Evolutionary conservation across 2,113 vertebrate species (phyloP), one percentile per base, ranked within the genome.

Genomic region (Phaethon lepturus): DNA sequence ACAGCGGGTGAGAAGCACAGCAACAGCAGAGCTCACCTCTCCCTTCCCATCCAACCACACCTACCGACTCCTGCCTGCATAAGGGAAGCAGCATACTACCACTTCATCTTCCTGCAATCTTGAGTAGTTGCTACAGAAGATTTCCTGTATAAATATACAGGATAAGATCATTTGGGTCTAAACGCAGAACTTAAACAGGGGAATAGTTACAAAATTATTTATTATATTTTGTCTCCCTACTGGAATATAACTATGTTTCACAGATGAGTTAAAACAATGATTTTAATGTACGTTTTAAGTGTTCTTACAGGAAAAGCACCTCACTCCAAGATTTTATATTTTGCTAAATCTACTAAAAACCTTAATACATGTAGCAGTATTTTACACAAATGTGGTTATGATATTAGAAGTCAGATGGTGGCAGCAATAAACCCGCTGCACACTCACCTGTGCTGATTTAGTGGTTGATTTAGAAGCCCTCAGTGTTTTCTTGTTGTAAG

Each of bases 401-500:
- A 24, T 13, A 42, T 56, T 38, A 72, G 17, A 73, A 84, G 88
- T 88, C 66, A 94, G 91, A 38, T 11, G 31, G 42, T 47, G 71
- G 62, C 71, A 86, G 80, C 18, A 95, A 68, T 49, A 95, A 95
- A 68, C 44, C 42, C 23, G 49, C 18, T 50, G 45, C 58, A 45
- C 13, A 97, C 98, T 97, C 96, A 99, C 99, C 98, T 99, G 98
- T 97, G 98, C 98, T 97, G 98, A 98, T 97, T 99, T 99, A 98
- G 98, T 97, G n/a, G 98, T 98, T 91, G 98, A 98, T 98, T 99
- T 99, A 73, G 99, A 98, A 96, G 99, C 98, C 96, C 99, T 99
- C 98, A 99, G 98, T 50, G 99, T 99, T 98, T 99, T 99, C 97
- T 98, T 99, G 98, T 99, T 99, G 97, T 99, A 99, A 89, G 99